Evolutionary conservation across 2,113 vertebrate species (phyloP).

Genomic region (Garra rufa): DNA sequence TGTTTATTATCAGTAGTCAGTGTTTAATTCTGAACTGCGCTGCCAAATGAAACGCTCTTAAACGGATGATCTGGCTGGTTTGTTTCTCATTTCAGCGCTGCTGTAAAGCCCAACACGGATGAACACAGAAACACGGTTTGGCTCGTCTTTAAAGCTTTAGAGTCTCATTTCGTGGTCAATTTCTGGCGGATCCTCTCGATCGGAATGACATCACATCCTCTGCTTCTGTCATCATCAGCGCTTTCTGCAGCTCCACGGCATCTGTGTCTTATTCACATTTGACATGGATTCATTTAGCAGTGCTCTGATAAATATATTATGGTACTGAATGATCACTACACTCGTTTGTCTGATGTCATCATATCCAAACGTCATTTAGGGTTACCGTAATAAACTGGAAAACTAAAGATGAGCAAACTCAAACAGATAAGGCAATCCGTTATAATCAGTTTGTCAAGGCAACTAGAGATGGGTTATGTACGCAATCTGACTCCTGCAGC

Average conservation of each 20-base stretch:
- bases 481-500: no score
- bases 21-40: no score
- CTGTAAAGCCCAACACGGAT: background rate
- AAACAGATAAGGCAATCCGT: no score
- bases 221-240: no score
- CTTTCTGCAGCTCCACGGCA: background rate
- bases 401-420: no score
- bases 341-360: background rate
- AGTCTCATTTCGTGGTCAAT: slow-evolving; percentile 60
- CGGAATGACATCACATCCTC: slow-evolving; percentile 64
- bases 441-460: no score
- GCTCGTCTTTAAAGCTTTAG: slow-evolving; percentile 17
- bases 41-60: background rate
- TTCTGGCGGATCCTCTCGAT: slow-evolving; percentile 48
- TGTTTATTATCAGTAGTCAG: background rate
- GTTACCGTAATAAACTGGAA: no score
- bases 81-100: background rate
- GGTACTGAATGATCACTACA: background rate
- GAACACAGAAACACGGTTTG: background rate
- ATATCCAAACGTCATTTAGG: no score
- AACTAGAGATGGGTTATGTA: no score
- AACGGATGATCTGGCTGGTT: background rate
- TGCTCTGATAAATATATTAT: background rate
- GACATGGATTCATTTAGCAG: background rate
- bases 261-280: background rate